Percentiles rank a stretch among this genome's conserved stretches.
phyloP scores from a whole-genome alignment of 2,113 vertebrate genomes.

The Columba livia region DNA sequence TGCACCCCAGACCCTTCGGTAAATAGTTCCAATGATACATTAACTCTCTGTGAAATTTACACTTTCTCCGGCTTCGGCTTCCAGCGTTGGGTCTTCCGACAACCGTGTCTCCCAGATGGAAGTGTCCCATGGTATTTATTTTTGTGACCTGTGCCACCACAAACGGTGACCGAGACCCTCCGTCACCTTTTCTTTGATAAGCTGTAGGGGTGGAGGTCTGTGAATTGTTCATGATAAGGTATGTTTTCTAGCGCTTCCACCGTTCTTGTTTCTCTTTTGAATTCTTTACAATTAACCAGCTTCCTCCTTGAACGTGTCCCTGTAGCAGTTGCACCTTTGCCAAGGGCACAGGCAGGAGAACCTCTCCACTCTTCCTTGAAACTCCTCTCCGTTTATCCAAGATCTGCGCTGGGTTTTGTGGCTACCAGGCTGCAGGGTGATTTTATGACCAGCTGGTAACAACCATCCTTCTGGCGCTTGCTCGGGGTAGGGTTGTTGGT shows the following conservation, averaged over 20 bases:
- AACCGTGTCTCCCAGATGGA: neutral
- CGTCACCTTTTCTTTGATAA: neutral
- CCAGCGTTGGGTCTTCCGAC: neutral
- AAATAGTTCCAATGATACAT: neutral
- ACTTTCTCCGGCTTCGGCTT: neutral
- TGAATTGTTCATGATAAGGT: neutral
- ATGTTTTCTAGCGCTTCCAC: neutral
- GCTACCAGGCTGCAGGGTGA: neutral
- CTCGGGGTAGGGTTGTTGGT: neutral
- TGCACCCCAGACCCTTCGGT: neutral
- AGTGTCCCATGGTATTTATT: neutral
- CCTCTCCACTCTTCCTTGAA: neutral
- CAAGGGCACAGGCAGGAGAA: neutral
- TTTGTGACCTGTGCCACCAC: neutral
- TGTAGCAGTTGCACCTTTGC: neutral
- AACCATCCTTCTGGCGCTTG: neutral
- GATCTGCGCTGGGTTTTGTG: neutral
- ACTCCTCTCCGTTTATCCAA: neutral
- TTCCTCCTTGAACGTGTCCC: conserved; percentile 15
- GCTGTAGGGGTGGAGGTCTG: neutral
- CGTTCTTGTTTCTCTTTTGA: neutral
- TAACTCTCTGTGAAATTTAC: neutral
- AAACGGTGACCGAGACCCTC: neutral
- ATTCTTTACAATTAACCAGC: conserved; percentile 9
- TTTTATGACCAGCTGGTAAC: neutral